Base-by-base conservation (phyloP, 2,888 invertebrate genomes). In the Eupsilia transversa region DNA sequence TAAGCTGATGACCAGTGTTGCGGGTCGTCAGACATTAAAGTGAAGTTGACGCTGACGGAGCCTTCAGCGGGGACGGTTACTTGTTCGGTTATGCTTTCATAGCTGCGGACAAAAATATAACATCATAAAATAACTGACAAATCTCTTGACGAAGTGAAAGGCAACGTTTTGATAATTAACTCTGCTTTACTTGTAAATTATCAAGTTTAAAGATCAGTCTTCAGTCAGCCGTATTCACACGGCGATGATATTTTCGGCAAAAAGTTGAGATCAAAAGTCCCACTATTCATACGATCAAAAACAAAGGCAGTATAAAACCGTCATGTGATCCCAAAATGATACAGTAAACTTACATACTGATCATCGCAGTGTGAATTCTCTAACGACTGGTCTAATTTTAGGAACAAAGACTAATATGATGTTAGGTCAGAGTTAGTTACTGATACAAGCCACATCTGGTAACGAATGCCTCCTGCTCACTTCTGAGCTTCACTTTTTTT, bases 1-100 rank as follows among this genome's bases (percentile, higher is more conserved):
- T 98, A 98, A 0, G 98, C 98, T 10, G 98, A 98, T 0, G 98
- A 97, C 99, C 99, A 99, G 90, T 98, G 98, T 83, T 97, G 97
- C 0, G 98, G 97, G 92, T 98, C 98, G 90, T 98, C 97, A n/a
- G 97, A 97, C 97, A 98, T 97, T 61, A 99, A 95, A 0, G 98
- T 98, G 88, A 99, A 98, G 94, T 99, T 98, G 79, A 97, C 95
- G 71, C 97, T 96, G 60, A 97, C 92, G 0, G 97, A 97, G 0
- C 97, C 97, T 43, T 93, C 92, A 0, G 89, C 91, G 0, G 97
- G 97, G 0, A 98, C 97, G 0, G 94, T 96, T 14, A 98, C 97
- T 83, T 94, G 95, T 81, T 97, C 96, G 0, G 97, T 97, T 71
- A 97, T 94, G 57, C 97, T 95, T 90, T 97, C 97, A 84, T 97